Evolutionary conservation across 2,113 vertebrate genomes (phyloP), one percentile per base, ranked within the genome.

Genomic region (Lates calcarifer): DNA sequence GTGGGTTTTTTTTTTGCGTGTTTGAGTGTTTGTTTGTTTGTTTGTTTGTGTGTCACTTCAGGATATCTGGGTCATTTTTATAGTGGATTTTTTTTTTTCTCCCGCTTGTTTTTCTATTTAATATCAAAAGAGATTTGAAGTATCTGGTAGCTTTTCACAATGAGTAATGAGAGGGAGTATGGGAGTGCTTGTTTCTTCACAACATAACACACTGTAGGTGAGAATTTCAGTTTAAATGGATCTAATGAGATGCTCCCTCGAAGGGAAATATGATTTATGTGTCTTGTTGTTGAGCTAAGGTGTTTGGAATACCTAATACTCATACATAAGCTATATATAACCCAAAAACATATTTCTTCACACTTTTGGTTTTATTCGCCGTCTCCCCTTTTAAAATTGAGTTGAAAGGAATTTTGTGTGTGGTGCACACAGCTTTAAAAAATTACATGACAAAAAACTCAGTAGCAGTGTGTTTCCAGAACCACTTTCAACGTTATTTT

Each of bases 41-140:
- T 81, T 82, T 81, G 76, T 77, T 77, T 89, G 39, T 55, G 33
- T 84, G 83, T 84, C 69, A 81, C 72, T 82, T 64, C 65, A 43
- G 45, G 37, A 83, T 85, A 87, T 87, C 74, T 90, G 79, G 85
- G 87, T 78, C 79, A 82, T 84, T 87, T 79, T 77, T 29, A 43
- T 63, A 22, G 64, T 57, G 14, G 12, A 41, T 74, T 62, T 49
- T 57, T 28, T 43, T 35, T 70, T 53, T 70, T 61, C 26, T 6
- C n/a, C 55, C 5, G 24, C 45, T 43, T 74, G 63, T 71, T 79
- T 81, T 55, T 78, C 24, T 12, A 28, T 63, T 80, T 8, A 37
- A 6, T 74, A 69, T 74, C 37, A 78, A 77, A 90, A 37, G 39
- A 79, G 22, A 71, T 66, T 71, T 82, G 43, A 80, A 70, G n/a